phyloP scores from a whole-genome alignment of 2,888 invertebrate species.

The Noctua janthe region DNA sequence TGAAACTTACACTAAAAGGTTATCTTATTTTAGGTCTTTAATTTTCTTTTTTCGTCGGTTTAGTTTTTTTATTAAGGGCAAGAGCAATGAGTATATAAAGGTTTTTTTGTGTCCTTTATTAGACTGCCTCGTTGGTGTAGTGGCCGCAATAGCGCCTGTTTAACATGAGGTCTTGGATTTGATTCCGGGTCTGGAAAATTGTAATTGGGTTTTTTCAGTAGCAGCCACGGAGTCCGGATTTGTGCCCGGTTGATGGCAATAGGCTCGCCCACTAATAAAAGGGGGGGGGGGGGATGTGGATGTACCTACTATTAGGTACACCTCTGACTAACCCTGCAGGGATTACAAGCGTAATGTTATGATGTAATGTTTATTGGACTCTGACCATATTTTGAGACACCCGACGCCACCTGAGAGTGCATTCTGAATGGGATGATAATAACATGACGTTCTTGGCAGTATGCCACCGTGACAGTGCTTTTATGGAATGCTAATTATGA shows the following conservation, averaged over 20 bases:
- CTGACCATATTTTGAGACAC: constrained; percentile 6
- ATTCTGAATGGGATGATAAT: constrained; percentile 1
- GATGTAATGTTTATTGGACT: not conserved
- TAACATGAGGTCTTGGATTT: too few species aligned
- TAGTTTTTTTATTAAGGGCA: not conserved
- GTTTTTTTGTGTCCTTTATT: not conserved
- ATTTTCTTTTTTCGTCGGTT: not conserved
- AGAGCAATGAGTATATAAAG: not conserved
- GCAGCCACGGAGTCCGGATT: too few species aligned
- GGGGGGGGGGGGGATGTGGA: too few species aligned
- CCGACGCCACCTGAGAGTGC: not conserved
- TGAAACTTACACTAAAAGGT: not conserved
- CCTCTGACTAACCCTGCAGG: too few species aligned
- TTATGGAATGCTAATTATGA: constrained; percentile 23
- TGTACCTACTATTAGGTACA: too few species aligned
- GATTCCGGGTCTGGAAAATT: too few species aligned
- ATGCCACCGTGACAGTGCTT: constrained; percentile 5
- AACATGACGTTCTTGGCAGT: constrained; percentile 23
- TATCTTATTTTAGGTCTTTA: not conserved
- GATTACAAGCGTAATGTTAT: too few species aligned
- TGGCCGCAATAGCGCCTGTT: too few species aligned
- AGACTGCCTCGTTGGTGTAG: too few species aligned
- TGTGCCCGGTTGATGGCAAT: too few species aligned
- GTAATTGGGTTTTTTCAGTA: too few species aligned
- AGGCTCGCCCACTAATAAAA: too few species aligned